phyloP scores from a whole-genome alignment of 2,888 invertebrate species.

The Drosophila stalkeri region DNA sequence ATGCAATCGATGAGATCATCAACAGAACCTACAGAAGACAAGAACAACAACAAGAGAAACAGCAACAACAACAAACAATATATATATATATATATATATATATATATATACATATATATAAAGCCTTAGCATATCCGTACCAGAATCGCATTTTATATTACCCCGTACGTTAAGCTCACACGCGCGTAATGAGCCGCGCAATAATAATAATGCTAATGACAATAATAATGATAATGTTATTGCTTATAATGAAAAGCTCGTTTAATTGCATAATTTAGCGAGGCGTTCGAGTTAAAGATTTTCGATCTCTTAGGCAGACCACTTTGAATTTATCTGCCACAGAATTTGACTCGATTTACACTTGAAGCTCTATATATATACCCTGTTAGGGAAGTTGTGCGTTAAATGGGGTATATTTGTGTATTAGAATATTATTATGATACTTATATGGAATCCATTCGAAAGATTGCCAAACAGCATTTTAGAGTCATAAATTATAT shows the following conservation, averaged over 20 bases:
- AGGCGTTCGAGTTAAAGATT: slow-evolving; percentile 25
- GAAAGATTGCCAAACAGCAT: too few relatives aligned
- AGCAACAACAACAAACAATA: slow-evolving; percentile 15
- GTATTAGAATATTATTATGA: too few relatives aligned
- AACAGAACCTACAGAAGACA: slow-evolving; percentile 49
- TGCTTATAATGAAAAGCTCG: slow-evolving; percentile 34
- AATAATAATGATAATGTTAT: slow-evolving; percentile 25
- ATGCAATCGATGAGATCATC: slow-evolving; percentile 83
- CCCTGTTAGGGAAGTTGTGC: not conserved
- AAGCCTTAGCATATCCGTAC: slow-evolving; percentile 57
- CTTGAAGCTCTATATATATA: slow-evolving; percentile 6
- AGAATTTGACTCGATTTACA: slow-evolving; percentile 22
- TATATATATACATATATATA: not conserved
- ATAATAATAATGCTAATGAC: slow-evolving; percentile 58
- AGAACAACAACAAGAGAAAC: slow-evolving; percentile 18
- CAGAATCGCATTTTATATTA: slow-evolving; percentile 33
- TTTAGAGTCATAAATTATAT: too few relatives aligned
- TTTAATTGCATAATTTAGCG: slow-evolving; percentile 33
- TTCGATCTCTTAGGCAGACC: slow-evolving; percentile 12
- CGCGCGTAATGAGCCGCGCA: slow-evolving; percentile 62
- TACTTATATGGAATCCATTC: too few relatives aligned
- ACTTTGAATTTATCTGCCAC: slow-evolving; percentile 4
- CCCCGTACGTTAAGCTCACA: slow-evolving; percentile 44
- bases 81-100: slow-evolving; percentile 5
- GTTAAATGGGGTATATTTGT: not conserved